Evolutionary conservation across 2,888 invertebrate species (phyloP).

Genomic region (Acrobasis repandana): DNA sequence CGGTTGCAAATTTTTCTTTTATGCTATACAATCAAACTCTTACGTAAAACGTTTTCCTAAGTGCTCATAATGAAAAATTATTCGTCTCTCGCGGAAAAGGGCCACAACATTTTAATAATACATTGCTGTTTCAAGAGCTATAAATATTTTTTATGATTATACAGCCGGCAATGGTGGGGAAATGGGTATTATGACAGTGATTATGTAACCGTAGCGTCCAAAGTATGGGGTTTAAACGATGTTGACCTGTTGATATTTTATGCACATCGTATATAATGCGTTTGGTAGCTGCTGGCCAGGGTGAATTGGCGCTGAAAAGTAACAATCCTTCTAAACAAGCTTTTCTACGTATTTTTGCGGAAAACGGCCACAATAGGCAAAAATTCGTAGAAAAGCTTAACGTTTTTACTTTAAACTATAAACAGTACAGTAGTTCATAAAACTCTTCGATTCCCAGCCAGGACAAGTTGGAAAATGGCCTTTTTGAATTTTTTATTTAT

Average conservation of each 20-base stretch:
- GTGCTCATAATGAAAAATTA: constrained; percentile 8
- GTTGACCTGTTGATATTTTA: constrained; percentile 24
- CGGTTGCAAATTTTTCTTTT: background rate
- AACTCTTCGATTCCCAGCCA: too few relatives aligned
- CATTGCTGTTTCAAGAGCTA: constrained; percentile 26
- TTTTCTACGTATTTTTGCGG: too few relatives aligned
- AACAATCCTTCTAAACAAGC: too few relatives aligned
- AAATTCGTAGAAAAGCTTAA: too few relatives aligned
- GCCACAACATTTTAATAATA: constrained; percentile 31
- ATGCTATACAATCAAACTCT: background rate
- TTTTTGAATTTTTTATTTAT: background rate
- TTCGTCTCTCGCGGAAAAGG: constrained; percentile 28
- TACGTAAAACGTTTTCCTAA: background rate
- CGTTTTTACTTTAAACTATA: too few relatives aligned
- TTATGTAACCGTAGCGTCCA: constrained; percentile 30
- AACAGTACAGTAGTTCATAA: too few relatives aligned
- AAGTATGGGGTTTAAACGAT: constrained; percentile 23
- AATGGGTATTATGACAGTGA: constrained; percentile 36
- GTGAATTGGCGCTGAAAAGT: too few relatives aligned
- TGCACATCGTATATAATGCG: background rate
- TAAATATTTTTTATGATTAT: constrained; percentile 39
- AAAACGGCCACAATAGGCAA: too few relatives aligned
- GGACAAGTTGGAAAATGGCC: too few relatives aligned
- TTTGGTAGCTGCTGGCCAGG: background rate
- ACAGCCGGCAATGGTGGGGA: constrained; percentile 32